These are phyloP conservation scores for Apteryx mantelli DNA, from an alignment of 2,113 vertebrate genomes.

Conservation along the genomic window DNA sequence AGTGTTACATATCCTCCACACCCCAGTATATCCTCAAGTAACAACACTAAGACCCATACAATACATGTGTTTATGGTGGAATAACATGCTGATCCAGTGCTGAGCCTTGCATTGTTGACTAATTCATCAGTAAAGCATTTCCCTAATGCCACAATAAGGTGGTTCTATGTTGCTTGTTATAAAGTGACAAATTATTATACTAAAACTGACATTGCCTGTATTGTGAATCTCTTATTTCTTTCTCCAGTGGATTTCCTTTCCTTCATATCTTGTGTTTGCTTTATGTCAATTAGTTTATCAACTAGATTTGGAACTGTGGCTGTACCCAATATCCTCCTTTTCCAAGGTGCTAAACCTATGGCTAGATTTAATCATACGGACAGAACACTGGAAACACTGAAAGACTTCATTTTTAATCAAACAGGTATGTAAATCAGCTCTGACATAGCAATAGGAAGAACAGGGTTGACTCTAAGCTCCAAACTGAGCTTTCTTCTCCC, in stretches of 20 bases:
- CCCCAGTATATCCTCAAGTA: not conserved
- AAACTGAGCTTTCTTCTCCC: not conserved
- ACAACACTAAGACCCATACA: not conserved
- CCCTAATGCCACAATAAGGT: not conserved
- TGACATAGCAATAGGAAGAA: not conserved
- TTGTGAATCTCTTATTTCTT: not conserved
- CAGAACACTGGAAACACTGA: conserved; percentile 87
- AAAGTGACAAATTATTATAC: not conserved
- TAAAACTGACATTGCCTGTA: not conserved
- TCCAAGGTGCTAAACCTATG: conserved; percentile 98
- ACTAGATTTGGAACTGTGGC: conserved; percentile 97
- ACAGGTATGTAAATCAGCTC: conserved; percentile 82
- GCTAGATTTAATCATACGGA: conserved; percentile 98
- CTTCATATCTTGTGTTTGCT: not conserved
- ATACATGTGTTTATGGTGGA: not conserved
- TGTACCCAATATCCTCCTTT: conserved; percentile 96
- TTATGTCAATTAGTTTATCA: conserved; percentile 86
- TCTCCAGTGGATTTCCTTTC: not conserved
- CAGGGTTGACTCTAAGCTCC: not conserved
- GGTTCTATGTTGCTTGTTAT: not conserved
- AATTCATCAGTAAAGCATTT: not conserved
- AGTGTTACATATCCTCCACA: not conserved
- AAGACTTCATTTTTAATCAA: conserved; percentile 94
- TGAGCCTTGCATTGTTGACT: not conserved
- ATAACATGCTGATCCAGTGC: not conserved